A percentile compares a stretch with the other conserved stretches of the same genome.
These are phyloP conservation scores for Halyomorpha halys DNA, from an alignment of 1,140 invertebrate species.

Conservation along the genomic window DNA sequence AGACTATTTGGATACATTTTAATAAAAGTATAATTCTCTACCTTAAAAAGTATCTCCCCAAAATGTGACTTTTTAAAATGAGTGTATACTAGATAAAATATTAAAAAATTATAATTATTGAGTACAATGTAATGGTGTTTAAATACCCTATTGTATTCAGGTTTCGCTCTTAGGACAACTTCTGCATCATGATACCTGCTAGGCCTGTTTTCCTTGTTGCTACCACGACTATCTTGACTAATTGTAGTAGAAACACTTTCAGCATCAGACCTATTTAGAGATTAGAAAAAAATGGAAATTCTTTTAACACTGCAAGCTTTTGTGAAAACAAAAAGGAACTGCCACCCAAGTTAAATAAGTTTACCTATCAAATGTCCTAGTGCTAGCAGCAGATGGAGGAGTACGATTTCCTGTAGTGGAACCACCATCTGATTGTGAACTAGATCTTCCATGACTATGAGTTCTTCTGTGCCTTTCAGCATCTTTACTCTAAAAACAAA, in stretches of 20 bases:
- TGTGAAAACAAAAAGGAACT: not conserved
- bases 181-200: slow-evolving; percentile 31
- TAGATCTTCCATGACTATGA: slow-evolving; percentile 28
- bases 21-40: not conserved
- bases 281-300: not conserved
- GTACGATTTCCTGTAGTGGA: slow-evolving; percentile 34
- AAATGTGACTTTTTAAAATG: too few relatives aligned
- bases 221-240: slow-evolving; percentile 63
- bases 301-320: slow-evolving; percentile 10
- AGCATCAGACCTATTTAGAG: slow-evolving; percentile 49
- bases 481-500: too few relatives aligned
- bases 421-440: slow-evolving; percentile 32
- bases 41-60: too few relatives aligned
- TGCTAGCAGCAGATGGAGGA: slow-evolving; percentile 33
- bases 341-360: too few relatives aligned
- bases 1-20: too few relatives aligned
- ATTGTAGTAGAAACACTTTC: slow-evolving; percentile 71
- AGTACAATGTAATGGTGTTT: slow-evolving; percentile 4
- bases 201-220: slow-evolving; percentile 48
- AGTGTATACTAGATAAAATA: not conserved
- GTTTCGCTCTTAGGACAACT: slow-evolving; percentile 45
- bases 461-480: slow-evolving; percentile 18
- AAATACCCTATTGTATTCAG: slow-evolving; percentile 38
- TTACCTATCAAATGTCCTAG: slow-evolving; percentile 32
- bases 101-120: slow-evolving; percentile 5